Conservation (phyloP, 1,140 invertebrate genomes). For the Rhopalosiphum padi region DNA sequence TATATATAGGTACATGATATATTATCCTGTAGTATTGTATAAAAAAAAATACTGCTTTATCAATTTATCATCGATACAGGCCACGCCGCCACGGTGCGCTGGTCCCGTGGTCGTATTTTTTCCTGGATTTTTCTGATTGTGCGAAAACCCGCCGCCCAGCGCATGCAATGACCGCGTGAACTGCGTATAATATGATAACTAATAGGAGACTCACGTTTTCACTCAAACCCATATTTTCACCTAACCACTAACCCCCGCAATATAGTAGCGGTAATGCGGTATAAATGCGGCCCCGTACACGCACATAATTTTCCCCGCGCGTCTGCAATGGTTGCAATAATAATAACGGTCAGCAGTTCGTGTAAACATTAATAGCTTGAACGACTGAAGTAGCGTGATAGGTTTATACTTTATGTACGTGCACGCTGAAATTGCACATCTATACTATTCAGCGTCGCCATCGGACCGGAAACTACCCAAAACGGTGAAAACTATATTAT, state of each 20-base stretch:
- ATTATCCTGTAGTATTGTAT: too few species aligned
- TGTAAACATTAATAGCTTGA: not conserved
- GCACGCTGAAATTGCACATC: not conserved
- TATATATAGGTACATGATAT: too few species aligned
- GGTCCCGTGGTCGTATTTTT: not conserved
- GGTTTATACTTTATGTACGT: not conserved
- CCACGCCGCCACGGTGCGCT: not conserved
- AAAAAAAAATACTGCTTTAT: too few species aligned
- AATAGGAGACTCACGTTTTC: not conserved
- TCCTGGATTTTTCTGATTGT: not conserved
- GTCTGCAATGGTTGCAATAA: not conserved
- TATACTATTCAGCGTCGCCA: not conserved
- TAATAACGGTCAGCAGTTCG: not conserved
- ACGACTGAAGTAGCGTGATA: not conserved
- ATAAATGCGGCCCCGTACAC: too few species aligned
- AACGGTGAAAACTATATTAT: not conserved
- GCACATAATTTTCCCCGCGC: not conserved
- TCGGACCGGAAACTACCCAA: slow-evolving; percentile 2
- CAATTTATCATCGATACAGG: too few species aligned
- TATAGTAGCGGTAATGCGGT: not conserved
- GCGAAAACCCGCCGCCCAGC: not conserved
- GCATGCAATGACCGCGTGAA: not conserved
- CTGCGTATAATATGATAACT: not conserved
- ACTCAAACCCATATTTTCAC: not conserved
- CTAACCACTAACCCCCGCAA: not conserved